These are phyloP conservation scores for Aurelia coerulea DNA, from an alignment of 30 jellyfish, hydroid and myxozoan species.

Conservation along the genomic window DNA sequence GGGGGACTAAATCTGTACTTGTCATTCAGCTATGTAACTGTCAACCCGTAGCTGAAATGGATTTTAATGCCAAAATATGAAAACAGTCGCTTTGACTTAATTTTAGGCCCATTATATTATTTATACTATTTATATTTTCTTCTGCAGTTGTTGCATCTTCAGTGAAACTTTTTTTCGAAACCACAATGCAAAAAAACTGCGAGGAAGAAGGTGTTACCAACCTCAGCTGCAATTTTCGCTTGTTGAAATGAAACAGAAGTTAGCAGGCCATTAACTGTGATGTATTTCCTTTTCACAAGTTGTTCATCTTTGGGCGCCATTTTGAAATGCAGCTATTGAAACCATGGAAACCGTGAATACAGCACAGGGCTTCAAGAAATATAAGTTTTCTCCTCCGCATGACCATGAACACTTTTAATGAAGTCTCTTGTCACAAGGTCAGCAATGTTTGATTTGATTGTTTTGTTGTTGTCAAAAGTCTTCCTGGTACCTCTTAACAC, in stretches of 20 bases:
- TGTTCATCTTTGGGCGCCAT: slow-evolving; percentile 44
- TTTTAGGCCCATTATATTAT: too few relatives aligned
- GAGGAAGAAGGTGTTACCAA: not conserved
- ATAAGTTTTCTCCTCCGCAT: not conserved
- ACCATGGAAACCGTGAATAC: slow-evolving; percentile 35
- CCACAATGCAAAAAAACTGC: too few relatives aligned
- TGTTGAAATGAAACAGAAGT: slow-evolving; percentile 67
- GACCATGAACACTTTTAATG: too few relatives aligned
- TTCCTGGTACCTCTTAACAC: not conserved
- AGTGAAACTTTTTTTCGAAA: too few relatives aligned
- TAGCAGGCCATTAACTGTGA: slow-evolving; percentile 70
- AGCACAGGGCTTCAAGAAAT: slow-evolving; percentile 32
- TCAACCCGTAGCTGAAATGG: too few relatives aligned
- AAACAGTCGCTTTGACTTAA: too few relatives aligned
- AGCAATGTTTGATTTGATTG: not conserved
- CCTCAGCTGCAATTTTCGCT: slow-evolving; percentile 90
- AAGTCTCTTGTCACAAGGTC: too few relatives aligned
- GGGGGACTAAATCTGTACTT: too few relatives aligned
- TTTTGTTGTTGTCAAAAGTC: not conserved
- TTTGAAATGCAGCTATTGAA: slow-evolving; percentile 8
- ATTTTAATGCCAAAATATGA: too few relatives aligned
- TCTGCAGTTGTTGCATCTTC: too few relatives aligned
- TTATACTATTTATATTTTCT: too few relatives aligned
- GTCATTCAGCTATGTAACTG: too few relatives aligned
- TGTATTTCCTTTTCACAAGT: slow-evolving; percentile 1